These are phyloP conservation scores for Papilio polyxenes DNA, from an alignment of 1,140 invertebrate species.

Conservation along the genomic window DNA sequence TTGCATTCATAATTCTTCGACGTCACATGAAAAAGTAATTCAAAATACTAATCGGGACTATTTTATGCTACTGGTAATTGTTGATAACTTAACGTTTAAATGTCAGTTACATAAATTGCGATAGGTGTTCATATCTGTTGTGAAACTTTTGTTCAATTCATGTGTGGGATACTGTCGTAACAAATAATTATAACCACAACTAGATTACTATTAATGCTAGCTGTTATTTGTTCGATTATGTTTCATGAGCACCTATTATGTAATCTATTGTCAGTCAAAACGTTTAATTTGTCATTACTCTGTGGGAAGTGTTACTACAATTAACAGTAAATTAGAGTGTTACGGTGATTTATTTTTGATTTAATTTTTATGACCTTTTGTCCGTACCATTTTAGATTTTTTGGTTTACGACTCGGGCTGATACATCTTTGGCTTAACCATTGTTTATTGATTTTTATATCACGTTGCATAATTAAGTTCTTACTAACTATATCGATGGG, in stretches of 20 bases:
- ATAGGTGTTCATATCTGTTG: slow-evolving; percentile 6
- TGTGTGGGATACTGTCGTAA: slow-evolving; percentile 23
- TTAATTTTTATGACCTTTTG: not conserved
- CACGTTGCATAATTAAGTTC: no score
- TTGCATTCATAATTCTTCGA: not conserved
- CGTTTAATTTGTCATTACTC: slow-evolving; percentile 11
- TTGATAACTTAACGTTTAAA: slow-evolving; percentile 8
- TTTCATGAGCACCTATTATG: slow-evolving; percentile 24
- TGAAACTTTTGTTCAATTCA: slow-evolving; percentile 11
- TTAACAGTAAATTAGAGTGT: not conserved
- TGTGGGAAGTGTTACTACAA: not conserved
- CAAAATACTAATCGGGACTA: not conserved
- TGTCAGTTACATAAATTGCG: slow-evolving; percentile 15
- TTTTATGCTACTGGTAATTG: not conserved
- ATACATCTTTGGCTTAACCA: not conserved
- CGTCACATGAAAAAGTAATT: not conserved
- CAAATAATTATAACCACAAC: slow-evolving; percentile 22
- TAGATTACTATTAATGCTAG: slow-evolving; percentile 18
- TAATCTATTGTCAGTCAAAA: slow-evolving; percentile 15
- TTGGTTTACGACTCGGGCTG: not conserved
- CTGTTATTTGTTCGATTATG: slow-evolving; percentile 21
- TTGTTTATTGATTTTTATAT: no score
- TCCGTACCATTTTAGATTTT: not conserved
- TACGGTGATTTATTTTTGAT: not conserved
- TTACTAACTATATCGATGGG: no score